phyloP scores from a whole-genome alignment of 2,113 vertebrate species.

The Plestiodon gilberti region DNA sequence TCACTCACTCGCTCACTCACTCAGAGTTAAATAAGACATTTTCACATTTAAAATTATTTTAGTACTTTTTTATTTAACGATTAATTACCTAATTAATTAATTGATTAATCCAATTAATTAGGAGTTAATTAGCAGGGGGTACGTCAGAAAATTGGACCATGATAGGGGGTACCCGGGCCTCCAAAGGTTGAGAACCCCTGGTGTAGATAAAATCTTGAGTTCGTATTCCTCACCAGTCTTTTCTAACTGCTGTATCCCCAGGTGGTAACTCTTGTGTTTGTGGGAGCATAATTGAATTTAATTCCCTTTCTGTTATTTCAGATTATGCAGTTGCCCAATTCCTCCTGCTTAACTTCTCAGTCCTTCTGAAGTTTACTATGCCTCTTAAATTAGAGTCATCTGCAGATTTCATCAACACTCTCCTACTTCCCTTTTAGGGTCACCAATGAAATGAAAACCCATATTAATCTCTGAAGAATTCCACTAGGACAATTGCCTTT shows the following conservation, averaged over 20 bases:
- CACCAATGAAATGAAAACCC: background rate
- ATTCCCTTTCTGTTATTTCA: background rate
- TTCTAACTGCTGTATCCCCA: background rate
- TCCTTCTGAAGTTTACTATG: background rate
- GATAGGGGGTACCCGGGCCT: too few species aligned
- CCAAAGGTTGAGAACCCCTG: too few species aligned
- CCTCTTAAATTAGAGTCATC: background rate
- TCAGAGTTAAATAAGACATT: too few species aligned
- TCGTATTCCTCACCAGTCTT: background rate
- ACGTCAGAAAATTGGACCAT: too few species aligned
- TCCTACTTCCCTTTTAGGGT: background rate
- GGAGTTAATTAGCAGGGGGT: too few species aligned
- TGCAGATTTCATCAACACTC: background rate
- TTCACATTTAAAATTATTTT: too few species aligned
- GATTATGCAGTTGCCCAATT: background rate
- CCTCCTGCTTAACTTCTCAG: background rate
- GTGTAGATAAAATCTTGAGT: background rate
- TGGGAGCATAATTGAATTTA: background rate
- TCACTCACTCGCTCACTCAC: too few species aligned
- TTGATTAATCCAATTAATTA: too few species aligned
- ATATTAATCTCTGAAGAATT: background rate
- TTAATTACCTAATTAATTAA: too few species aligned
- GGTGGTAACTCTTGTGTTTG: background rate
- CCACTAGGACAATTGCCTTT: background rate
- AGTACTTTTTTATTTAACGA: too few species aligned